Conservation (phyloP, 2,113 vertebrate species). For the Nerophis ophidion region DNA sequence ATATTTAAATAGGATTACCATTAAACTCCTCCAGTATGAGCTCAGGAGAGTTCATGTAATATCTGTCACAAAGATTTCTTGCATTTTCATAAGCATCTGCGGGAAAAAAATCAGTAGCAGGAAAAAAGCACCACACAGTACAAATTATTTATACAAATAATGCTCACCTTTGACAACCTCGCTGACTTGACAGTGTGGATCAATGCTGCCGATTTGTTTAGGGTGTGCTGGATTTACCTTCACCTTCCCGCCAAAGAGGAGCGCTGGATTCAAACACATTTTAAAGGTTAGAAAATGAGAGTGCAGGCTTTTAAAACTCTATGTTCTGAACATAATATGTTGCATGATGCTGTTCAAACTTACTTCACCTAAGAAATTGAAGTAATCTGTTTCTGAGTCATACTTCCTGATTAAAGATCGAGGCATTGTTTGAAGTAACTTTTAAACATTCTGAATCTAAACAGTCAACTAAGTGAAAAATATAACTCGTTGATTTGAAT, state of each 20-base stretch:
- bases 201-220: conserved; percentile 97
- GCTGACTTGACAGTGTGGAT: conserved; percentile 84
- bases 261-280: conserved; percentile 64
- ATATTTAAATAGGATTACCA: conserved; percentile 64
- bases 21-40: conserved; percentile 85
- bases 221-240: conserved; percentile 88
- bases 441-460: too few relatives aligned
- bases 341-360: too few relatives aligned
- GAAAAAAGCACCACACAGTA: neutral
- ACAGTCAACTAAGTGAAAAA: too few relatives aligned
- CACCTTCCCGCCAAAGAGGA: conserved; percentile 89
- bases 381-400: too few relatives aligned
- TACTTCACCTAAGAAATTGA: too few relatives aligned
- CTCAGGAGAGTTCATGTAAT: conserved; percentile 94
- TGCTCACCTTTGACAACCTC: conserved; percentile 87
- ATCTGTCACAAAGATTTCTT: conserved; percentile 90
- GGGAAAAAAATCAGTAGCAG: conserved; percentile 9
- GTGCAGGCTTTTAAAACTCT: neutral
- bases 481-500: too few relatives aligned
- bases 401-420: too few relatives aligned
- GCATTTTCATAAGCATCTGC: conserved; percentile 96
- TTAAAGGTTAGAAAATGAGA: neutral
- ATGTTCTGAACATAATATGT: too few relatives aligned
- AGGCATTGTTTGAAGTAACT: too few relatives aligned
- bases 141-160: neutral